phyloP scores from a whole-genome alignment of 1,140 invertebrate genomes.

The Zophobas atratus region DNA sequence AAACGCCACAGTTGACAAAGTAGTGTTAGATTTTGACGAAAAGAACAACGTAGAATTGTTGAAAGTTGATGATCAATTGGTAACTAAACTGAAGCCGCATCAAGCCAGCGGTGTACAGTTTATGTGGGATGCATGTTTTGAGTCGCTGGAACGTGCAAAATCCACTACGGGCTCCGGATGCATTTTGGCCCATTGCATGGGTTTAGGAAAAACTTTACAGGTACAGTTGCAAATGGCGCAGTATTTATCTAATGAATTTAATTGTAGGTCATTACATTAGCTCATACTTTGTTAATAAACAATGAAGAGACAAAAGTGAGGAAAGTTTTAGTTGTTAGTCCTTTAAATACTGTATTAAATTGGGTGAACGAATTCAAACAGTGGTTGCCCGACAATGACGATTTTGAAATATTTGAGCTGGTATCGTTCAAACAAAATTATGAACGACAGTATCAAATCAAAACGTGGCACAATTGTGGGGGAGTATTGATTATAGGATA shows the following conservation, averaged over 20 bases:
- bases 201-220: constrained; percentile 81
- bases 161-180: constrained; percentile 85
- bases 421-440: constrained; percentile 74
- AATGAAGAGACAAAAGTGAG: constrained; percentile 71
- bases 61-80: constrained; percentile 84
- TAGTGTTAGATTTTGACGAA: constrained; percentile 77
- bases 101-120: constrained; percentile 95
- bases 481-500: constrained; percentile 91
- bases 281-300: constrained; percentile 79
- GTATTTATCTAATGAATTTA: constrained; percentile 62
- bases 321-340: constrained; percentile 83
- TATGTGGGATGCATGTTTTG: constrained; percentile 96
- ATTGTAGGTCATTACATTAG: constrained; percentile 74
- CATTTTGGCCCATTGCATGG: constrained; percentile 96
- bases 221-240: constrained; percentile 59
- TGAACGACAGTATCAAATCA: constrained; percentile 75
- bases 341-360: constrained; percentile 90
- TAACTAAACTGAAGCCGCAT: constrained; percentile 94
- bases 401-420: constrained; percentile 71
- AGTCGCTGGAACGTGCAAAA: constrained; percentile 86
- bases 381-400: constrained; percentile 75
- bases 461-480: constrained; percentile 82
- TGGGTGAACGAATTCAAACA: constrained; percentile 90
- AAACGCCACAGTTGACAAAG: constrained; percentile 69
- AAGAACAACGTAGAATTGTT: constrained; percentile 77